These are phyloP conservation scores for Ennomos quercinarius DNA, from an alignment of 2,888 invertebrate species.

Conservation along the genomic window DNA sequence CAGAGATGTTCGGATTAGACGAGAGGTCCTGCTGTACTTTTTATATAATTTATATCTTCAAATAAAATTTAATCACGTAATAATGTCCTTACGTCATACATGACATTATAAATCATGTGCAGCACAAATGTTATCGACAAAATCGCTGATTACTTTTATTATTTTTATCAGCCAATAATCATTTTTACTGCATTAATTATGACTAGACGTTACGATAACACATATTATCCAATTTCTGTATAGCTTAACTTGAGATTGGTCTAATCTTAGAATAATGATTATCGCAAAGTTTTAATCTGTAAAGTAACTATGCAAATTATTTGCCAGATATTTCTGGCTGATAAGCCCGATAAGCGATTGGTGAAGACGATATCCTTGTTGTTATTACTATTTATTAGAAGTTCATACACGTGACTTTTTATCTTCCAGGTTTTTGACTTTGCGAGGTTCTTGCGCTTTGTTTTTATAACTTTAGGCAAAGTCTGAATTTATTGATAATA, in stretches of 20 bases:
- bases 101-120: slow-evolving; percentile 20
- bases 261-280: neutral
- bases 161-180: slow-evolving; percentile 12
- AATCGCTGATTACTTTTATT: slow-evolving; percentile 17
- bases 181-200: slow-evolving; percentile 14
- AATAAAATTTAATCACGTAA: neutral
- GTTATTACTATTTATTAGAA: too few species aligned
- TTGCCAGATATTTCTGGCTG: slow-evolving; percentile 2
- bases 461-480: neutral
- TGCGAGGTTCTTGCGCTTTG: too few species aligned
- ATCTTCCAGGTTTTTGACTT: too few species aligned
- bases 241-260: slow-evolving; percentile 7
- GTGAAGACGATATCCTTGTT: too few species aligned
- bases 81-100: neutral
- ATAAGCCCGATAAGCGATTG: neutral
- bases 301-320: slow-evolving; percentile 10
- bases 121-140: slow-evolving; percentile 6
- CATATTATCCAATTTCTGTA: slow-evolving; percentile 9
- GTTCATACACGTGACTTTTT: too few species aligned
- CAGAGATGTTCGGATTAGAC: too few species aligned
- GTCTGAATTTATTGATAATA: neutral
- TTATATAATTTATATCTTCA: too few species aligned
- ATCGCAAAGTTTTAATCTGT: too few species aligned
- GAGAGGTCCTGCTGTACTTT: too few species aligned
- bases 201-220: slow-evolving; percentile 20